Evolutionary conservation across 37 sponge, comb jelly and placozoan genomes (phyloP).

Genomic region (Bolinopsis microptera): DNA sequence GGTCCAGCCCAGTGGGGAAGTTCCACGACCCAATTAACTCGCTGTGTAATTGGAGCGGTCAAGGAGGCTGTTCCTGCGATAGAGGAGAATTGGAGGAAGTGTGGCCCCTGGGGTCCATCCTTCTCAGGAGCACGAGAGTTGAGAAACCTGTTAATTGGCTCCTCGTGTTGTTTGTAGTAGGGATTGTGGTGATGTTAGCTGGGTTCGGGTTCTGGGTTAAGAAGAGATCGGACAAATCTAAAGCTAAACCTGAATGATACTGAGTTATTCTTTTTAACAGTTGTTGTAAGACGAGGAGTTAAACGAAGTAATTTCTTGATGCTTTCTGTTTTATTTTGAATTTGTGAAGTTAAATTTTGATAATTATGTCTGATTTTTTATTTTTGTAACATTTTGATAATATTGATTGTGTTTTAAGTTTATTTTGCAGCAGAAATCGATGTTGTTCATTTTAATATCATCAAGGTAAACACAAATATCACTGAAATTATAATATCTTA

Average conservation of each 20-base stretch:
- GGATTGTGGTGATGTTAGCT: neutral
- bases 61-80: neutral
- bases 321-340: no score
- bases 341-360: no score
- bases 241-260: no score
- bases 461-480: neutral
- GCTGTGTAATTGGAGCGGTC: neutral
- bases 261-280: no score
- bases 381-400: no score
- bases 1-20: neutral
- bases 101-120: constrained; percentile 13
- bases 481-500: constrained; percentile 41
- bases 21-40: neutral
- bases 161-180: neutral
- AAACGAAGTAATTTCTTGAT: no score
- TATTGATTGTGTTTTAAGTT: no score
- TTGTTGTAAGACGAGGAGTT: no score
- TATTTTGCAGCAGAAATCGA: no score
- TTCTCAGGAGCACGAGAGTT: neutral
- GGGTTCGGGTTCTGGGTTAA: neutral
- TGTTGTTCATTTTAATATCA: no score
- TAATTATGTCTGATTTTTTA: no score
- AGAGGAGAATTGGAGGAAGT: neutral
- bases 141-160: neutral
- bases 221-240: neutral